Evolutionary conservation across 2,113 vertebrate genomes (phyloP), one percentile per base, ranked within the genome.

Genomic region (Regulus satrapa): DNA sequence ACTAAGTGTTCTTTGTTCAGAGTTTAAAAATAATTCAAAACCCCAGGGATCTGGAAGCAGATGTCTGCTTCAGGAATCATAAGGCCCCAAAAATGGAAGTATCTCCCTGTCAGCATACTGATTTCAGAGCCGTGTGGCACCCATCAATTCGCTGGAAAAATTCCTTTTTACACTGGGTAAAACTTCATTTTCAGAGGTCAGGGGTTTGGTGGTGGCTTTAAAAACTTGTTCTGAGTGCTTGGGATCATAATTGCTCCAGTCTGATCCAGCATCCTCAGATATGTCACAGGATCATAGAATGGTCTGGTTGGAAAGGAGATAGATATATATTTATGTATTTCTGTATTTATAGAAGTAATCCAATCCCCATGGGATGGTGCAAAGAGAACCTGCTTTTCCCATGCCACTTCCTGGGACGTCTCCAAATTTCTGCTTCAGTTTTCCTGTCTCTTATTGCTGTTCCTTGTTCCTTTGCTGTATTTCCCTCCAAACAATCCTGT

Each of bases 1-100:
- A 96, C 96, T 93, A 93, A 96, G 89, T 93, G 95, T 96, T 96
- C 94, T 97, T 96, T 95, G 93, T 97, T 97, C 92, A 61, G 89
- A 67, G 82, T 88, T 88, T 95, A 93, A 96, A 96, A 96, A 96
- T 92, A 92, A 88, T 96, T 92, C 38, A 69, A 34, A 88, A 52
- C 94, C 88, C 89, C 56, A 46, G 95, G 94, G 95, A 86, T 88
- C 40, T 79, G 92, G 95, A 90, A 95, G 95, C 92, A 97, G 92
- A 93, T 96, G 94, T 96, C 89, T 95, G 67, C 85, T 94, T 90
- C 67, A 73, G 81, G 89, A 89, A 85, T 95, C 59, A 45, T 17
- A 73, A 83, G 85, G 55, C 85, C 63, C 55, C 72, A 62, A 83
- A 69, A 92, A 80, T 59, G 72, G 63, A 56, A 93, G 15, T 46